Conservation (phyloP, 1,140 invertebrate species). For the Lycorma delicatula region DNA sequence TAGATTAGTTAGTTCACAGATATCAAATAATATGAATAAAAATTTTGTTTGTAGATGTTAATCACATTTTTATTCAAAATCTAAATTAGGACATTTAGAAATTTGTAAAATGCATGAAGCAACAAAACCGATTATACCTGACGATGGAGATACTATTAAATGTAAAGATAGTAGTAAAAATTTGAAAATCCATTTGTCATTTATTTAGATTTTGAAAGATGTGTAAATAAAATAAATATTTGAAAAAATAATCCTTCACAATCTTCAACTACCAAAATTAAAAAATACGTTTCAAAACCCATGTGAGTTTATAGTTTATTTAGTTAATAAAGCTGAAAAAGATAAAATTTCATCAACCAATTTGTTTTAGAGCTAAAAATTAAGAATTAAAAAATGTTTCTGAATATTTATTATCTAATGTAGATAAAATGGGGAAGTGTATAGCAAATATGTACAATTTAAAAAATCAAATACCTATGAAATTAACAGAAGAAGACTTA, state of each 20-base stretch:
- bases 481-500: background rate
- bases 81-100: too few species aligned
- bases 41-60: too few species aligned
- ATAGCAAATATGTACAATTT: background rate
- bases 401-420: background rate
- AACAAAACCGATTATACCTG: too few species aligned
- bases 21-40: too few species aligned
- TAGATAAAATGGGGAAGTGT: background rate
- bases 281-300: background rate
- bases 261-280: background rate
- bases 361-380: background rate
- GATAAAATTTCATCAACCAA: background rate
- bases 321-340: background rate
- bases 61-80: too few species aligned
- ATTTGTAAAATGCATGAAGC: too few species aligned
- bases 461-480: background rate
- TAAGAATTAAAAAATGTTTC: background rate
- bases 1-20: too few species aligned
- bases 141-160: too few species aligned
- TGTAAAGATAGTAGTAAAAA: too few species aligned
- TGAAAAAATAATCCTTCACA: background rate
- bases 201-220: background rate
- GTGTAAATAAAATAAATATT: background rate
- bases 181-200: conserved; percentile 1
- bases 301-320: background rate